Conservation (phyloP, 2,888 invertebrate genomes). For the Gisinianus flammeolus region DNA sequence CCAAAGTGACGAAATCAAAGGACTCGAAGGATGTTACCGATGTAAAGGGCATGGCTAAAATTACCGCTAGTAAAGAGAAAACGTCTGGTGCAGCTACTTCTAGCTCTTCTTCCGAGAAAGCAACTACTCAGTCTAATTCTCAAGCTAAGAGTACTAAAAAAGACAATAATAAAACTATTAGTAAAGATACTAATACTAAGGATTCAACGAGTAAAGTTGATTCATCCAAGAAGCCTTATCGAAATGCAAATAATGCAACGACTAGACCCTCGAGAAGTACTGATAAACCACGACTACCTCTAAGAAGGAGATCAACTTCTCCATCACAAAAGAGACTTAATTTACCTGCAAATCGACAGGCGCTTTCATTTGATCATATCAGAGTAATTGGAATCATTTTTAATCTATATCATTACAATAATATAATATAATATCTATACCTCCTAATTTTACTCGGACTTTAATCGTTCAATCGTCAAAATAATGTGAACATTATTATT, state of each 20-base stretch:
- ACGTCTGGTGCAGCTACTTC: not conserved
- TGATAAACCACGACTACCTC: constrained; percentile 1
- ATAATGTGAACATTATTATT: no score
- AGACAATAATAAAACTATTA: not conserved
- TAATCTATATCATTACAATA: constrained; percentile 4
- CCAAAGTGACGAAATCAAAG: not conserved
- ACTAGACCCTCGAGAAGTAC: not conserved
- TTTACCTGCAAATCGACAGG: constrained; percentile 23
- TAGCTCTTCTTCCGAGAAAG: not conserved
- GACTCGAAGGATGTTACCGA: not conserved
- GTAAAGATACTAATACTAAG: constrained; percentile 1
- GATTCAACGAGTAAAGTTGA: not conserved
- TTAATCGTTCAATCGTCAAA: no score
- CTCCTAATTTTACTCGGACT: not conserved
- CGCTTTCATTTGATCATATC: constrained; percentile 40
- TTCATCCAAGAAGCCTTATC: not conserved
- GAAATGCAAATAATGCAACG: not conserved
- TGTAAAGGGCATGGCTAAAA: not conserved
- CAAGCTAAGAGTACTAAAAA: not conserved
- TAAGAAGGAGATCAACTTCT: constrained; percentile 25
- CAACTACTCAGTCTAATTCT: not conserved
- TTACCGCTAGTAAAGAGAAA: not conserved
- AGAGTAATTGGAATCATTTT: constrained; percentile 38
- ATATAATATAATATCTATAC: not conserved
- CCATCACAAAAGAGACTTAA: constrained; percentile 25